Conservation (phyloP, 1,140 invertebrate genomes). For the Melitaea cinxia region DNA sequence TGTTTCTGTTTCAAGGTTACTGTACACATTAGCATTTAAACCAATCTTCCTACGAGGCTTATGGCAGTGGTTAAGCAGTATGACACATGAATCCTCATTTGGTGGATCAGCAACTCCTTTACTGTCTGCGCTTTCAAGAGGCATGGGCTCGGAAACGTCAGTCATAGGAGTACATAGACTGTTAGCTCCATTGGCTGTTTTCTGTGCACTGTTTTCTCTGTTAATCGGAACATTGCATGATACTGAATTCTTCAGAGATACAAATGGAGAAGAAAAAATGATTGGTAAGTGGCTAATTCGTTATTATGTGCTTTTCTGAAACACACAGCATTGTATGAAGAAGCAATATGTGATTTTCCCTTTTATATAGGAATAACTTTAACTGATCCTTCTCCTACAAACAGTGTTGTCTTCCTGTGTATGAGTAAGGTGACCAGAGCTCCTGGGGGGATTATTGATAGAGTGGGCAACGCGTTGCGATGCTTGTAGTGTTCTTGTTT, state of each 20-base stretch:
- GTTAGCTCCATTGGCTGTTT: constrained; percentile 91
- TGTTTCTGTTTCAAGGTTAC: constrained; percentile 82
- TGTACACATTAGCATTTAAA: constrained; percentile 94
- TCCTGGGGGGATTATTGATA: too few species aligned
- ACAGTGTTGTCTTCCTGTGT: too few species aligned
- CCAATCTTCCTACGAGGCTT: constrained; percentile 90
- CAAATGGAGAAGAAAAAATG: constrained; percentile 64
- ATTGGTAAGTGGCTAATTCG: constrained; percentile 44
- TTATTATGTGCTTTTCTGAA: neutral
- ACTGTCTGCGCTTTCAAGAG: constrained; percentile 87
- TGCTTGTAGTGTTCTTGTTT: too few species aligned
- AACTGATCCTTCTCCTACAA: too few species aligned
- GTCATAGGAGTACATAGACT: constrained; percentile 87
- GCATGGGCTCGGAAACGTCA: constrained; percentile 82
- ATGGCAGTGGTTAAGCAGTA: constrained; percentile 85
- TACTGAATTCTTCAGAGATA: constrained; percentile 88
- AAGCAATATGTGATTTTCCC: too few species aligned
- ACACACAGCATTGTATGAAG: too few species aligned
- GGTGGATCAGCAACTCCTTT: constrained; percentile 85
- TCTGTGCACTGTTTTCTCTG: constrained; percentile 92
- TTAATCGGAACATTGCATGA: constrained; percentile 94
- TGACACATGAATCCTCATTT: constrained; percentile 83
- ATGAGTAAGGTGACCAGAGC: too few species aligned
- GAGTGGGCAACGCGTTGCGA: too few species aligned
- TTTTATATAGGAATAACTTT: too few species aligned